Evolutionary conservation across 2,113 vertebrate species (phyloP).

Genomic region (Syngnathus typhle): DNA sequence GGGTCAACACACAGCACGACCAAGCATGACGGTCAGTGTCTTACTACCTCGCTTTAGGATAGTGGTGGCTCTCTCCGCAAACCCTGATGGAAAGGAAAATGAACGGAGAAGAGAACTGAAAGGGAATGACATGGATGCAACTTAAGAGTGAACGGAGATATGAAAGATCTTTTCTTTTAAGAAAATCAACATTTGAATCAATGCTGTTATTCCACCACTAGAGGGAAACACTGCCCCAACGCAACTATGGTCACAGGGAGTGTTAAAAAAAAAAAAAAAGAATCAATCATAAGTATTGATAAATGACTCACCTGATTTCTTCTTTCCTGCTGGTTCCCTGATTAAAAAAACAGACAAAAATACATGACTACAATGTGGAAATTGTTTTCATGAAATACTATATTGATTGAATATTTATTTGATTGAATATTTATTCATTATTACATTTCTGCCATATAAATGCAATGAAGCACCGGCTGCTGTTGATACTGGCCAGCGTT

Average conservation of each 20-base stretch:
- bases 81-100: constrained; percentile 81
- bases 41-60: constrained; percentile 90
- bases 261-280: neutral
- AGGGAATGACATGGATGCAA: constrained; percentile 46
- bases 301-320: constrained; percentile 83
- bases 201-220: constrained; percentile 35
- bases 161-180: constrained; percentile 2
- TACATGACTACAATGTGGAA: constrained; percentile 3
- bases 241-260: neutral
- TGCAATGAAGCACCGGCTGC: constrained; percentile 20
- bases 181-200: neutral
- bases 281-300: constrained; percentile 4
- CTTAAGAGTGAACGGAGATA: constrained; percentile 35
- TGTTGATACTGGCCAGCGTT: constrained; percentile 46
- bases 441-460: constrained; percentile 2
- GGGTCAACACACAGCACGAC: constrained; percentile 67
- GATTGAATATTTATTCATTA: too few relatives aligned
- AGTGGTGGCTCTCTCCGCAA: constrained; percentile 83
- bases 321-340: constrained; percentile 90
- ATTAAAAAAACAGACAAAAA: constrained; percentile 46
- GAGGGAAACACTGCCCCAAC: constrained; percentile 32
- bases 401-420: too few relatives aligned
- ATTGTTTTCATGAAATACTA: neutral
- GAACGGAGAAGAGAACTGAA: constrained; percentile 66
- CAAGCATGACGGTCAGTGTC: constrained; percentile 61